These are phyloP conservation scores for Alligator sinensis DNA, from an alignment of 2,113 vertebrate genomes.

Conservation along the genomic window DNA sequence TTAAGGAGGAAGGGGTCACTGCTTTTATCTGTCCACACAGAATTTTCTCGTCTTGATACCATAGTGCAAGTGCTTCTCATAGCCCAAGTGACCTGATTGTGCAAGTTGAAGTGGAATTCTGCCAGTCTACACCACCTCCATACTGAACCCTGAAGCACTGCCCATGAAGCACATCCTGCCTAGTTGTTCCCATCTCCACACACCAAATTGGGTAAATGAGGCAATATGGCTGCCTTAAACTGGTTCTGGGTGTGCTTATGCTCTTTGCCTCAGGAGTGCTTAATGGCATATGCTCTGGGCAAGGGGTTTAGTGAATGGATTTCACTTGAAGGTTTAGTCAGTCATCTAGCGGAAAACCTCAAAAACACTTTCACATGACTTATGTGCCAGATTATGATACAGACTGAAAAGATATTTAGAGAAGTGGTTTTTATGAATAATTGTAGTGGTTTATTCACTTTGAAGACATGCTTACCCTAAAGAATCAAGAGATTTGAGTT, in stretches of 20 bases:
- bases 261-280: no score
- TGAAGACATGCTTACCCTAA: neutral
- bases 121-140: neutral
- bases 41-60: neutral
- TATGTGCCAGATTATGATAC: neutral
- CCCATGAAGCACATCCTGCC: no score
- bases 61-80: neutral
- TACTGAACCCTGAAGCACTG: no score
- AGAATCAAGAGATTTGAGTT: neutral
- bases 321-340: neutral
- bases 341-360: neutral
- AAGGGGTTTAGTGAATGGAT: neutral
- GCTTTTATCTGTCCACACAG: neutral
- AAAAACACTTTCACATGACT: neutral
- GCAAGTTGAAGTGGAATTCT: neutral
- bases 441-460: neutral
- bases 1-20: neutral
- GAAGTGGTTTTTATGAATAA: neutral
- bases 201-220: no score
- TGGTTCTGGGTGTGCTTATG: no score
- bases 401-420: neutral
- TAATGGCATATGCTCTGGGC: no score
- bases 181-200: no score
- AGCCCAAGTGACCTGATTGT: constrained; percentile 2
- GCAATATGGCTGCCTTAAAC: no score